phyloP scores from a whole-genome alignment of 2,113 vertebrate genomes.

The Mormoops blainvillei region DNA sequence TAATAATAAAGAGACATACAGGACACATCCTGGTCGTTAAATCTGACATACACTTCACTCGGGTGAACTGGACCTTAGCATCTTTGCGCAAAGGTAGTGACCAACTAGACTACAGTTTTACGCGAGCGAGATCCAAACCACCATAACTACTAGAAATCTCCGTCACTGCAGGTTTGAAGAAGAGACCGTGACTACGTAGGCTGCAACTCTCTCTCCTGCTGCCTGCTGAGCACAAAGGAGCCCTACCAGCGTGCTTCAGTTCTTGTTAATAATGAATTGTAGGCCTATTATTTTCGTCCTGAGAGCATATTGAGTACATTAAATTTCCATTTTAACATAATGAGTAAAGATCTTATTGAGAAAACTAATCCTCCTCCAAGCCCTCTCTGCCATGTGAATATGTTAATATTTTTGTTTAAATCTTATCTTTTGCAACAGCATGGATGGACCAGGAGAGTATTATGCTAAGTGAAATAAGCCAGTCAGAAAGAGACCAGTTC shows the following conservation, averaged over 20 bases:
- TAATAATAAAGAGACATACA: neutral
- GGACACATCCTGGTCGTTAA: neutral
- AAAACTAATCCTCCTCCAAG: neutral
- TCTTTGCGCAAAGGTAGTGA: neutral
- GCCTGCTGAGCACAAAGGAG: neutral
- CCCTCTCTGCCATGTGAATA: neutral
- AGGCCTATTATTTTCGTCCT: neutral
- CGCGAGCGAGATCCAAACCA: neutral
- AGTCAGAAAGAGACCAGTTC: too few relatives aligned
- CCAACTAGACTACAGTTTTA: neutral
- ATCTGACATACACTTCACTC: neutral
- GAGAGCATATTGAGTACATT: neutral
- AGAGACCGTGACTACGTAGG: neutral
- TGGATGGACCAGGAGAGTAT: too few relatives aligned
- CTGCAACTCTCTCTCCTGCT: neutral
- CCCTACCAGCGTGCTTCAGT: neutral
- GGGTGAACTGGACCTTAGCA: neutral
- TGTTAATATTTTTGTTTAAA: neutral
- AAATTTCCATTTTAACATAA: conserved; percentile 1
- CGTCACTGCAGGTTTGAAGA: neutral
- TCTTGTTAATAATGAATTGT: neutral
- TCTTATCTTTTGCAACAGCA: neutral
- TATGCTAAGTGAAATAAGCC: too few relatives aligned
- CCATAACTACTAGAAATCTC: neutral
- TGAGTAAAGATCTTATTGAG: neutral